These are phyloP conservation scores for Urocitellus parryii DNA, from an alignment of 2,113 vertebrate genomes.

Conservation along the genomic window DNA sequence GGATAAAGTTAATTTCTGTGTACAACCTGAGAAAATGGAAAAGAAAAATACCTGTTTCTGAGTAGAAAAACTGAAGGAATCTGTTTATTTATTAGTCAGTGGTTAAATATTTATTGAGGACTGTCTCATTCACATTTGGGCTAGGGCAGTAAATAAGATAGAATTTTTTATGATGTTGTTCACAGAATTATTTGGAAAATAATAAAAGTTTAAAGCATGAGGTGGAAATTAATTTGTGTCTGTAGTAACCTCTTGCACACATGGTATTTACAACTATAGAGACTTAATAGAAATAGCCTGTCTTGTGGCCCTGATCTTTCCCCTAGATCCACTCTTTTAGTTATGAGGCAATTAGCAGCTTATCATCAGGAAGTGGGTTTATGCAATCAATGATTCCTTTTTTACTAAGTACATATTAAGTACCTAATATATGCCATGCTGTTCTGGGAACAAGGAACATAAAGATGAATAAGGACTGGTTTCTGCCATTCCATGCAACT, in stretches of 20 bases:
- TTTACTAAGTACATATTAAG: background rate
- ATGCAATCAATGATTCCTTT: background rate
- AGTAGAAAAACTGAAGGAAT: constrained; percentile 56
- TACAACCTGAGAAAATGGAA: constrained; percentile 10
- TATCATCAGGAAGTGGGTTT: background rate
- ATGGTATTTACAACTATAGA: background rate
- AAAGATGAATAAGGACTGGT: background rate
- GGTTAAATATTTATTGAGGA: constrained; percentile 66
- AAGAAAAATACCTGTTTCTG: constrained; percentile 1
- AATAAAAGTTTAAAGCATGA: constrained; percentile 69
- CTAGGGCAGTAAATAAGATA: constrained; percentile 54
- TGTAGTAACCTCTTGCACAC: constrained; percentile 14
- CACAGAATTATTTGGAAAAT: constrained; percentile 70
- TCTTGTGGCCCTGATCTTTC: background rate
- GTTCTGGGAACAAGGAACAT: background rate
- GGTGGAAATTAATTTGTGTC: constrained; percentile 67
- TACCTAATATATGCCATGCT: background rate
- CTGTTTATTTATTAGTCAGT: constrained; percentile 54
- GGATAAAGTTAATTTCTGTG: constrained; percentile 55
- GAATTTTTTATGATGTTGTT: constrained; percentile 63
- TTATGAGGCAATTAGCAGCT: constrained; percentile 41
- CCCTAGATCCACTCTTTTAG: background rate
- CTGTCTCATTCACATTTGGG: background rate
- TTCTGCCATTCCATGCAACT: background rate
- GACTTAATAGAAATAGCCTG: background rate